These are phyloP conservation scores for Rhynchomys soricoides DNA, from an alignment of 2,113 vertebrate genomes.

Conservation along the genomic window DNA sequence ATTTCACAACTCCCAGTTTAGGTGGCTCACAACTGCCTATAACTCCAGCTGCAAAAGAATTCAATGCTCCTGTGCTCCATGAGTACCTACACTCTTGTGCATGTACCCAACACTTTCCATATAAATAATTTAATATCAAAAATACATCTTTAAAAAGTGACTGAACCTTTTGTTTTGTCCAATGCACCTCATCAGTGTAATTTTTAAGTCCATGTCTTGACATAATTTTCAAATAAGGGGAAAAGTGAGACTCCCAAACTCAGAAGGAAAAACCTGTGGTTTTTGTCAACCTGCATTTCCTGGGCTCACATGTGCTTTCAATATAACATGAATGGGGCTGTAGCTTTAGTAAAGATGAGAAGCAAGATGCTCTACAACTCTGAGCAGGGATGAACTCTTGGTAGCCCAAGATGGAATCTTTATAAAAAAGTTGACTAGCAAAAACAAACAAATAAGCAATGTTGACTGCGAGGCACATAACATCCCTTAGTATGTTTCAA, in stretches of 20 bases:
- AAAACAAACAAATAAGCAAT: background rate
- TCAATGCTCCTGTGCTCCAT: background rate
- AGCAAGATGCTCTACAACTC: background rate
- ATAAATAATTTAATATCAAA: background rate
- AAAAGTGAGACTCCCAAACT: background rate
- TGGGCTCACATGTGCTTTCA: background rate
- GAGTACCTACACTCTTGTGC: background rate
- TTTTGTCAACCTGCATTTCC: background rate
- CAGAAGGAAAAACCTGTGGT: background rate
- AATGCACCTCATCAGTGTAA: background rate
- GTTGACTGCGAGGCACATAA: background rate
- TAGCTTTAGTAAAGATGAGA: constrained; percentile 43
- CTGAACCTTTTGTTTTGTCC: background rate
- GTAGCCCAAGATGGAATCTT: background rate
- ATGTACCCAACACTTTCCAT: background rate
- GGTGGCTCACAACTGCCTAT: background rate
- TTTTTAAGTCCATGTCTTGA: background rate
- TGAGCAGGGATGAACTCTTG: constrained; percentile 22
- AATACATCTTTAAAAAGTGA: background rate
- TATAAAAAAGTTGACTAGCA: background rate
- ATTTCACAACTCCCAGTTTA: background rate
- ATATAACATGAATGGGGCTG: background rate
- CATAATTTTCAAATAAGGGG: background rate
- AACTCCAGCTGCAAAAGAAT: no score
- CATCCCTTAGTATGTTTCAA: constrained; percentile 13